Base-by-base conservation (phyloP, 2,797 vertebrate genomes). In the Moxostoma hubbsi region DNA sequence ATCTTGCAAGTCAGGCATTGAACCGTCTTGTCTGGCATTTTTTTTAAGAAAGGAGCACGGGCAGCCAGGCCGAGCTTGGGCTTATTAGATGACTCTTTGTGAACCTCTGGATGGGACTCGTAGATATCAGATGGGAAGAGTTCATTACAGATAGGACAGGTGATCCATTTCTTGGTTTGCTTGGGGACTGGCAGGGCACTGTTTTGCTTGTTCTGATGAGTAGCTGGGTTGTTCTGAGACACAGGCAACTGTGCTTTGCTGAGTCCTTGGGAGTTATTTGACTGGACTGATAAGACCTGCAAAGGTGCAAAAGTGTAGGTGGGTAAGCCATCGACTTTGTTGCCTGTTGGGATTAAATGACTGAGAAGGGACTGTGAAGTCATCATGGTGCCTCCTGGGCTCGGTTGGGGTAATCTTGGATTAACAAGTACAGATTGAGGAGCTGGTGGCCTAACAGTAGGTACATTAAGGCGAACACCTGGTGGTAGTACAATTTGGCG, bases 131-230 rank as follows among this genome's bases (percentile, higher is more conserved):
- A 97, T 0, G 98, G 98, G 82, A 99, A 98, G 15, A 98, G 96
- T 82, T 99, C 97, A 0, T 96, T 98, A 88, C 98, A 99, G 71
- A 98, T 94, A 0, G 96, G 97, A 77, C 98, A 99, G 0, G 96
- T 98, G 75, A 98, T 96, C 98, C 98, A 99, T 83, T 97, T 98
- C 87, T 98, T 99, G 1, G 97, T 94, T 86, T 95, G 94, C 36
- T 86, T 93, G 67, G 90, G 74, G 11, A 84, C 75, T 12, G 93
- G 91, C 1, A 89, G 61, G 0, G 88, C 74, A 69, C 92, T 93
- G 2, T 87, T 82, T 74, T 93, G 89, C 16, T 88, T 90, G 0
- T 93, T 89, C 59, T 90, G 81, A 49, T 95, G 93, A 2, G 93
- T 80, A 4, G 92, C 80, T 0, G 89, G 58, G 15, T 93, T 90